phyloP scores from a whole-genome alignment of 2,888 invertebrate genomes.

The Erannis defoliaria region DNA sequence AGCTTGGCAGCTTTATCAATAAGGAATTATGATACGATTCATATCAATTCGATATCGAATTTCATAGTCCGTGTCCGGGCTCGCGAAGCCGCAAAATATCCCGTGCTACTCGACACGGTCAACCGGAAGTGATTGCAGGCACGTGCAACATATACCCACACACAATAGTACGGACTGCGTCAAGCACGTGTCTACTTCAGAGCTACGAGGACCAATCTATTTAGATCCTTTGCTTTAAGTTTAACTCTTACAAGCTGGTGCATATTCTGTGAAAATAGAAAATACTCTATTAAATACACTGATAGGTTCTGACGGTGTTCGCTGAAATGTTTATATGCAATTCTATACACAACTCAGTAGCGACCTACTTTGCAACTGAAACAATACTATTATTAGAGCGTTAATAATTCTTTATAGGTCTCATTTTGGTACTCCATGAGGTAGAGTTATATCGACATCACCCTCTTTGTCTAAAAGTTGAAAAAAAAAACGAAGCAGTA shows the following conservation, averaged over 20 bases:
- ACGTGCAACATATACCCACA: slow-evolving; percentile 38
- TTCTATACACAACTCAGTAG: too few relatives aligned
- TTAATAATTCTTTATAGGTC: too few relatives aligned
- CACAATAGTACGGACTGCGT: slow-evolving; percentile 8
- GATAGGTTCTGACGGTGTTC: too few relatives aligned
- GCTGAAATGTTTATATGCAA: too few relatives aligned
- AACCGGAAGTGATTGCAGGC: slow-evolving; percentile 61
- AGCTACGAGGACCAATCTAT: slow-evolving; percentile 12
- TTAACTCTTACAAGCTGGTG: background rate
- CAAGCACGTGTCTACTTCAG: slow-evolving; percentile 15
- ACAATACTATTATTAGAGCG: too few relatives aligned
- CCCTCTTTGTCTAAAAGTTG: too few relatives aligned
- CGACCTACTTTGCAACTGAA: too few relatives aligned
- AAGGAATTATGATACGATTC: slow-evolving; percentile 12
- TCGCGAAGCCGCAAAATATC: slow-evolving; percentile 44
- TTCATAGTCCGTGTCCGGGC: slow-evolving; percentile 12
- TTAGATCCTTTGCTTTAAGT: background rate
- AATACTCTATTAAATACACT: too few relatives aligned
- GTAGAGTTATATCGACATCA: too few relatives aligned
- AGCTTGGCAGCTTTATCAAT: slow-evolving; percentile 20
- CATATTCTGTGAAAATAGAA: too few relatives aligned
- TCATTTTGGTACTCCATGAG: too few relatives aligned
- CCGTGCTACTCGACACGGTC: slow-evolving; percentile 50
- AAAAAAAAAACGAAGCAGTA: too few relatives aligned
- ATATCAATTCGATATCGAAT: slow-evolving; percentile 27